Evolutionary conservation across 2,797 vertebrate species (phyloP), one percentile per base, ranked within the genome.

Genomic region (Epinephelus malabaricus): DNA sequence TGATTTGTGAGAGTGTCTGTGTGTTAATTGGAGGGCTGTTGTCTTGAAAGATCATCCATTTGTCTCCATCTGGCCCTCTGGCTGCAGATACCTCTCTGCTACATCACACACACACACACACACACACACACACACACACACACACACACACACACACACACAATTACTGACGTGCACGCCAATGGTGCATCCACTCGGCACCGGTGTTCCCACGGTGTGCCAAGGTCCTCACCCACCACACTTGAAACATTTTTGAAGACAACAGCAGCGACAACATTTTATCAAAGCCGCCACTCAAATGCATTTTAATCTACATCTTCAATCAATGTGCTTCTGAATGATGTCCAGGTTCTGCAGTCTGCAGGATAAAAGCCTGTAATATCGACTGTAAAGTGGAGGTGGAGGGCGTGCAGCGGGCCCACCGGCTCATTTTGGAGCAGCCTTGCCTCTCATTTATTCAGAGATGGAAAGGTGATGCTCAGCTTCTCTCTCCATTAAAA

Each of bases 11-110:
- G 85, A 85, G 90, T 85, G 87, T 78, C 66, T 89, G 71, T 74
- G 81, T 90, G 91, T 89, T 91, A 92, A 90, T 91, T 92, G 87
- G 87, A 92, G 87, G 83, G 81, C 90, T 91, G 89, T 92, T 92
- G 89, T 91, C 89, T 86, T 87, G 88, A 89, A 89, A 90, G 88
- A 92, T 92, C 87, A 81, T 89, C 88, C 83, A 87, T 94, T 94
- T 92, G 90, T 93, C 91, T 92, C 92, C 92, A 91, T 94, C 92
- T 92, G 92, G 88, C 88, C 87, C 85, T 88, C 87, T 92, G 91
- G 90, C 92, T 90, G 67, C 82, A 82, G 68, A 88, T 79, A 84
- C 78, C 77, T 80, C 75, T 25, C 81, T 74, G 67, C 61, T 76
- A 70, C 63, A 69, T 73, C 77, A 34, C 83, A 47, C 74, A 66